Evolutionary conservation across 2,113 vertebrate species (phyloP).

Genomic region (Geococcyx californianus): DNA sequence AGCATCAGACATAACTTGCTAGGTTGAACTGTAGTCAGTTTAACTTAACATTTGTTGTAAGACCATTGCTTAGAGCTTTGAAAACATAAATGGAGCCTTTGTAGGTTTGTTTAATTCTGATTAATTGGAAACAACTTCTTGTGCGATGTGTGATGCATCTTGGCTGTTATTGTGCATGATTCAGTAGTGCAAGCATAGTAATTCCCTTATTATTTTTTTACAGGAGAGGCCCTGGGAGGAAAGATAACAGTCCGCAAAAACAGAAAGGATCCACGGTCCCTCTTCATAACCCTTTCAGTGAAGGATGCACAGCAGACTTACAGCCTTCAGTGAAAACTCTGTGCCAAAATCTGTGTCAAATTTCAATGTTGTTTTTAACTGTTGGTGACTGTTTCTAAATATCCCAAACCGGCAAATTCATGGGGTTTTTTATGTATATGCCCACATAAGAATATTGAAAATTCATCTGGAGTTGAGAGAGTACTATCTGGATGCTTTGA

Average conservation of each 20-base stretch:
- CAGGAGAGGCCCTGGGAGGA: conserved; percentile 87
- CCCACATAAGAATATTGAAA: too few species aligned
- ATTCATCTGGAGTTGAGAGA: not conserved
- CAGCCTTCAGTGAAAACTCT: conserved; percentile 78
- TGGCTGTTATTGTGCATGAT: not conserved
- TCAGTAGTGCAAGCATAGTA: not conserved
- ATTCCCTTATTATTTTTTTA: conserved; percentile 19
- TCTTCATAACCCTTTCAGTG: conserved; percentile 83
- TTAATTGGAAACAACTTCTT: not conserved
- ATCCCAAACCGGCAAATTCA: not conserved
- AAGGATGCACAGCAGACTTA: conserved; percentile 83
- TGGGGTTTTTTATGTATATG: not conserved
- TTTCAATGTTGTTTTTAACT: not conserved
- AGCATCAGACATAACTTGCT: not conserved
- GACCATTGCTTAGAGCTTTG: not conserved
- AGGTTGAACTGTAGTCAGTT: not conserved
- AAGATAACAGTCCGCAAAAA: conserved; percentile 87
- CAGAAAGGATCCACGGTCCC: conserved; percentile 90
- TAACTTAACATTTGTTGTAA: not conserved
- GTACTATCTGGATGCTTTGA: not conserved
- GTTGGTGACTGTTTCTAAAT: not conserved
- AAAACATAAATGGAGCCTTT: not conserved
- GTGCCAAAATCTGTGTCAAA: rapidly evolving
- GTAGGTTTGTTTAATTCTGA: not conserved
- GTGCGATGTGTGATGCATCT: not conserved